Evolutionary conservation across 23 tunicate species (phyloP), one percentile per base, ranked within the genome.

Genomic region (Styela clava): DNA sequence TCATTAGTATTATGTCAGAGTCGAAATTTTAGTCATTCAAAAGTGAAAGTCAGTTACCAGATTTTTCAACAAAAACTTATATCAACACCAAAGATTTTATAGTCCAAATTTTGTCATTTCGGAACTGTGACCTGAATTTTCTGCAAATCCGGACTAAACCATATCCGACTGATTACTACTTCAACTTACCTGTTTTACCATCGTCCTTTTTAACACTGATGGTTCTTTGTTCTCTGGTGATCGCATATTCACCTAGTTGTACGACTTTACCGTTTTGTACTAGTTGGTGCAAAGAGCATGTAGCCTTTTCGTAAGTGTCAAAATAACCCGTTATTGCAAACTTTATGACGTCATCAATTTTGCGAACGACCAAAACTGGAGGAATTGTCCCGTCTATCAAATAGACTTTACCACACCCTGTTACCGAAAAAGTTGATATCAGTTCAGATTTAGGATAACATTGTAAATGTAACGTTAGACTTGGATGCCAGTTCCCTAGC

Each of bases 331-430:
- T 67, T 67, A 67, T 22, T 22, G 71, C 31, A 67, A 67, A 29
- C 19, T 44, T 44, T 12, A 44, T 44, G 56, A 44, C 56, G 56
- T 44, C 56, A 44, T 44, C 56, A 44, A 12, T 7, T 5, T 44
- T 44, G 56, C 56, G 56, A 12, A 44, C 56, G n/a, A 22, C 71
- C 1, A 67, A 67, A 16, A 67, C 16, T 27, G 71, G 30, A 67
- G 71, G 71, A 16, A 25, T 67, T 0, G 22, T 27, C 19, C 0
- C 22, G 71, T 67, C 71, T 67, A 67, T 67, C 18, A 25, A 67
- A 67, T 67, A 67, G 21, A 67, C 31, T 67, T 25, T 29, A 18
- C 71, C 71, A 67, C 71, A 67, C n/a, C 31, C 71, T 67, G 71
- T 67, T 12, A 29, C 22, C 22, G 22, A 0, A 61, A 61, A 61